Base-by-base conservation (phyloP, 2,797 vertebrate species). In the Lerista edwardsae region DNA sequence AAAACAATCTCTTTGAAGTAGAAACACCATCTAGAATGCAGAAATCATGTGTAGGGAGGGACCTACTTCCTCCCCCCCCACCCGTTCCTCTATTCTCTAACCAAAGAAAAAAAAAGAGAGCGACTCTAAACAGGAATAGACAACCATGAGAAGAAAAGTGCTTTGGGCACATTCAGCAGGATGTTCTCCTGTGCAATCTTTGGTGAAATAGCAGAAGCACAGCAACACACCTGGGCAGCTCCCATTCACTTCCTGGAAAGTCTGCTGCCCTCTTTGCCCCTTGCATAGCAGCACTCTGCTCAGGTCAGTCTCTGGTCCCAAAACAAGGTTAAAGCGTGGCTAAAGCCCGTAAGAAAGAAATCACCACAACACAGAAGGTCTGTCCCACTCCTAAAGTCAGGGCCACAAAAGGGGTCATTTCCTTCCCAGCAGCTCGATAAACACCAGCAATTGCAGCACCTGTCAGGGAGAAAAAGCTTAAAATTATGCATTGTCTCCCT, bases 361-460 rank as follows among this genome's bases (percentile, higher is more conserved):
- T 97, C 76, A 98, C 84, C 72, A 99, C 96, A 29, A 99, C 96
- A 4, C 96, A 99, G 89, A 99, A 98, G 0, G 98, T 98, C 96
- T 99, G 98, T 71, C 98, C 98, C 1, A 98, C 98, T 10, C 98
- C 98, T 27, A 98, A 96, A 75, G 98, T 97, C 39, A 99, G 96
- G 41, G 98, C 98, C 94, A 98, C 98, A 72, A 99, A 94, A 0
- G 98, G 97, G 65, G 97, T 97, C 98, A 99, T 99, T 77, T 94
- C 97, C 93, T 99, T 99, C 86, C 97, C 98, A 0, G 98, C 98
- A 3, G 98, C 98, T 95, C 98, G 97, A 95, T 99, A 99, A 68
- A 99, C 98, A 3, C 98, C 98, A 51, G 98, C 98, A 78, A 99
- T 97, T 62, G 98, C 98, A 67, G 98, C 98, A 96, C 98, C 98